phyloP scores from a whole-genome alignment of 1,140 invertebrate species.

The Hyles euphorbiae region DNA sequence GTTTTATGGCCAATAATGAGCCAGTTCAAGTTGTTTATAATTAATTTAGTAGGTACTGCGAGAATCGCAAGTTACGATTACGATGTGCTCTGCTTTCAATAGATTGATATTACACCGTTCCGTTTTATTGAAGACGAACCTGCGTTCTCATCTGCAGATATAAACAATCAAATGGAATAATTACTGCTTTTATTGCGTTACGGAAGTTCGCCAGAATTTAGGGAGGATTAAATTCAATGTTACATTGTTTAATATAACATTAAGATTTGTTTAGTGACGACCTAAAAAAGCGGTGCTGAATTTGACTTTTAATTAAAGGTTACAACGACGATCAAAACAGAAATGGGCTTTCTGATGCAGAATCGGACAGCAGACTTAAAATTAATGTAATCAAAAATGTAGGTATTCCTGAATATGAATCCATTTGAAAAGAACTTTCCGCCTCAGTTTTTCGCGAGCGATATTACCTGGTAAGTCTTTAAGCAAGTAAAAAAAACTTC shows the following conservation, averaged over 20 bases:
- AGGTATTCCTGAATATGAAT: too few species aligned
- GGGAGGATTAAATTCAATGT: not conserved
- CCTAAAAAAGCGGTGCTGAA: not conserved
- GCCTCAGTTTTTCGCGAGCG: too few species aligned
- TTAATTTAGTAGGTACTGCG: slow-evolving; percentile 43
- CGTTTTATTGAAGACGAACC: not conserved
- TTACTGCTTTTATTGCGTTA: not conserved
- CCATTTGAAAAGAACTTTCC: too few species aligned
- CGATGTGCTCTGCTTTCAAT: slow-evolving; percentile 1
- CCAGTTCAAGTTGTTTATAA: slow-evolving; percentile 37
- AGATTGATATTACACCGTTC: not conserved
- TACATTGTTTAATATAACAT: too few species aligned
- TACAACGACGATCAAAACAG: too few species aligned
- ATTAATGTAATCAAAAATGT: too few species aligned
- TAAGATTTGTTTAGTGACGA: not conserved
- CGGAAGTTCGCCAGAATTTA: not conserved
- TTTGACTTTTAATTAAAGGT: too few species aligned
- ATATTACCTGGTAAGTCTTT: too few species aligned
- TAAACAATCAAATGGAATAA: not conserved
- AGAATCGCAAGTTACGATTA: slow-evolving; percentile 11
- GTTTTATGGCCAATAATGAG: slow-evolving; percentile 44
- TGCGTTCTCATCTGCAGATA: not conserved
- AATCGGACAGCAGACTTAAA: too few species aligned
- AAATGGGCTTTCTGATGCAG: too few species aligned
- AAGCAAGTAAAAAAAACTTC: too few species aligned